phyloP scores from a whole-genome alignment of 2,113 vertebrate species.

The Scomber colias region DNA sequence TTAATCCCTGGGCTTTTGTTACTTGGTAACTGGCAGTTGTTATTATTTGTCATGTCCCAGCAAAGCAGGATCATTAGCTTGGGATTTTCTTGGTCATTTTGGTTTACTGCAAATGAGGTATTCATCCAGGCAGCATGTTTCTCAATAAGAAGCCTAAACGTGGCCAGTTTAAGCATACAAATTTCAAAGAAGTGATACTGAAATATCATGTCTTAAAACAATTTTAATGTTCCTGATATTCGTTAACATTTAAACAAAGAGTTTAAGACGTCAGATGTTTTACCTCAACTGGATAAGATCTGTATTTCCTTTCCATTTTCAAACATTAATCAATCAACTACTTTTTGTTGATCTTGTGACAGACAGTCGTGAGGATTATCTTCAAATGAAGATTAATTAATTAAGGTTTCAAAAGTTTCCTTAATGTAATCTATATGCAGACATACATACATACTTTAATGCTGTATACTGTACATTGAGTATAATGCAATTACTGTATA shows the following conservation, averaged over 20 bases:
- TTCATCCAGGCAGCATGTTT: not conserved
- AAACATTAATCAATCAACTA: not conserved
- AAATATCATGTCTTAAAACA: conserved; percentile 7
- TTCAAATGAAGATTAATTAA: too few relatives aligned
- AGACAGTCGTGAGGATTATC: too few relatives aligned
- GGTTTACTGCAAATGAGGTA: not conserved
- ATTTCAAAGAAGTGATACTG: not conserved
- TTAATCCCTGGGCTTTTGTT: conserved; percentile 72
- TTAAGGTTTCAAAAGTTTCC: too few relatives aligned
- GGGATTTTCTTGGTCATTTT: conserved; percentile 18
- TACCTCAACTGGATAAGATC: too few relatives aligned
- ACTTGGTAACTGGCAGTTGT: conserved; percentile 64
- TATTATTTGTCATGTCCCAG: conserved; percentile 56
- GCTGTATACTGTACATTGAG: too few relatives aligned
- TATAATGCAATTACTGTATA: too few relatives aligned
- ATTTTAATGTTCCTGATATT: too few relatives aligned
- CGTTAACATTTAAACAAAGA: too few relatives aligned
- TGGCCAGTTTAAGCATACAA: not conserved
- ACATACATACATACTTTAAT: too few relatives aligned
- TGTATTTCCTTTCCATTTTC: not conserved
- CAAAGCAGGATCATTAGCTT: conserved; percentile 37
- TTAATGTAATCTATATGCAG: too few relatives aligned
- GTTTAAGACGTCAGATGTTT: too few relatives aligned
- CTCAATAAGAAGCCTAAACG: not conserved
- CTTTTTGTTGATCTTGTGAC: too few relatives aligned